Evolutionary conservation across 2,888 invertebrate genomes (phyloP).

Genomic region (Ganaspis brasiliensis): DNA sequence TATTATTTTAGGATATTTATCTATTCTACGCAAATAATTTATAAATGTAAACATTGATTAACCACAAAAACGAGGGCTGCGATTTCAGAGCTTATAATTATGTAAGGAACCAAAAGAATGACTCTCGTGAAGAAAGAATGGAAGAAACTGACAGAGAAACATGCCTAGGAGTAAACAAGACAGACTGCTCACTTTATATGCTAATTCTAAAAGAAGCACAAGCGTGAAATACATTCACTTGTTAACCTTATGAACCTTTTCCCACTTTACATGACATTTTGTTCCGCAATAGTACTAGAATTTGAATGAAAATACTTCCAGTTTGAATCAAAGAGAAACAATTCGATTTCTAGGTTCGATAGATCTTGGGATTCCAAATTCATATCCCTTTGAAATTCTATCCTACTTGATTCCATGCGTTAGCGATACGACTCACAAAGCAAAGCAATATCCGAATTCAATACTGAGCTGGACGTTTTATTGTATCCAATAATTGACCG

Average conservation of each 20-base stretch:
- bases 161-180: constrained; percentile 72
- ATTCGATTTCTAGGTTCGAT: constrained; percentile 11
- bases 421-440: background rate
- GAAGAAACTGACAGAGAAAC: constrained; percentile 56
- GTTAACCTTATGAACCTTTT: constrained; percentile 73
- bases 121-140: constrained; percentile 26
- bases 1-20: too few species aligned
- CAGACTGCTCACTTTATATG: constrained; percentile 76
- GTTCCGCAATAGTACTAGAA: constrained; percentile 57
- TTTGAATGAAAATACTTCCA: constrained; percentile 59
- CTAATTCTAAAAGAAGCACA: constrained; percentile 70
- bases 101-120: constrained; percentile 13
- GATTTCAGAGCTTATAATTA: constrained; percentile 1
- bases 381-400: background rate
- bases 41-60: too few species aligned
- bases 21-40: too few species aligned
- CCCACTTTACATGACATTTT: constrained; percentile 58
- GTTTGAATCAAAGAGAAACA: constrained; percentile 45
- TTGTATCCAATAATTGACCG: constrained; percentile 28
- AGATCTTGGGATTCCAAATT: constrained; percentile 9
- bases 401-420: constrained; percentile 4
- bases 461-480: constrained; percentile 19
- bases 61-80: background rate
- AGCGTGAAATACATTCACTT: constrained; percentile 75
- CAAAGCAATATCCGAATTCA: constrained; percentile 22